Evolutionary conservation across 2,888 invertebrate species (phyloP), one percentile per base, ranked within the genome.

Genomic region (Synanthedon formicaeformis): DNA sequence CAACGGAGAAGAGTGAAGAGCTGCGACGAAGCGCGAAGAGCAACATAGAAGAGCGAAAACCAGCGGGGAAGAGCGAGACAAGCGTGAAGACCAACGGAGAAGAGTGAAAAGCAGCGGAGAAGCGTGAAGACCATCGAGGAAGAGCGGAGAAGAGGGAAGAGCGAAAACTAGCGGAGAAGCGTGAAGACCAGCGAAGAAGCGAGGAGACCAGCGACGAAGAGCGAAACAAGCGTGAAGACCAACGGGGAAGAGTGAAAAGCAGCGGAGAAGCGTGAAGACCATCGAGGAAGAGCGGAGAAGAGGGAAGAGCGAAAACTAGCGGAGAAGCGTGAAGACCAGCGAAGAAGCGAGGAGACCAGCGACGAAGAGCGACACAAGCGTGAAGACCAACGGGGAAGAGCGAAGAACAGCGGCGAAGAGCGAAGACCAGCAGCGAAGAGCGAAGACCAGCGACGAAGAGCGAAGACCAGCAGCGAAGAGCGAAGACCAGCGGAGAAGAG

Each of bases 51-150:
- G 23, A 23, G 23, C 23, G 23, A 23, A 23, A 5, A 27, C 27
- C 18, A 18, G 18, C 18, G 18, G 2, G 18, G 18, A 16, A 18
- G 18, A 2, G 18, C 34, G 53, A 55, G 52, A 54, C 45, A 3
- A 53, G 50, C 27, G 6, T 1, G 27, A 27, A 52, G 52, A 53
- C 12, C 54, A 52, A 53, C 56, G 51, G 34, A 54, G 8, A 3
- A 27, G 27, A 27, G 8, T 2, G 27, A 59, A 59, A 56, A 23
- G 1, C 41, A 41, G 41, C 12, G 41, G n/a, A n/a, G 41, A 41
- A 8, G 41, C 6, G 40, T 18, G 14, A 16, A 4, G 16, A 16
- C 16, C 16, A 16, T 1, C 16, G 16, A 16, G 16, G 1, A 11
- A 14, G 14, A 13, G 48, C 1, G 16, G 18, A 48, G 18, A 16